phyloP scores from a whole-genome alignment of 2,888 invertebrate genomes.

The Lysandra bellargus region DNA sequence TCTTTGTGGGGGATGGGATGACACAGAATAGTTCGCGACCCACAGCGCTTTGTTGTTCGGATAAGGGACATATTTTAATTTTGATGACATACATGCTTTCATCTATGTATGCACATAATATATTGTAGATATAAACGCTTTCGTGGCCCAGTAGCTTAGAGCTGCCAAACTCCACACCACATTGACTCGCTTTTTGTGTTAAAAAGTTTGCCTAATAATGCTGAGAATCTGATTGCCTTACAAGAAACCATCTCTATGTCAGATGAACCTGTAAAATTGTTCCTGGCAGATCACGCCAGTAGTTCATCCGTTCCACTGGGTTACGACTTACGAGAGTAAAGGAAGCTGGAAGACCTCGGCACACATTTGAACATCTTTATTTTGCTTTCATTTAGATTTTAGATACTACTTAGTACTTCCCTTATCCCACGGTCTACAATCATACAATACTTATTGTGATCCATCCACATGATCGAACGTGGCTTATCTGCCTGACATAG shows the following conservation, averaged over 20 bases:
- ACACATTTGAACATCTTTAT: neutral
- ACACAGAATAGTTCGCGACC: constrained; percentile 20
- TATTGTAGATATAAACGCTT: no score
- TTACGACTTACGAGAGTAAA: no score
- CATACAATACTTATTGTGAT: constrained; percentile 3
- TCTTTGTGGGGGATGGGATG: constrained; percentile 45
- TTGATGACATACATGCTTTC: neutral
- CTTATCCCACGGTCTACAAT: neutral
- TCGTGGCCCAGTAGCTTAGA: no score
- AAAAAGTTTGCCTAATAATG: no score
- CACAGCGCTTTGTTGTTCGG: neutral
- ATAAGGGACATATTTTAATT: neutral
- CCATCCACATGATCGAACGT: neutral
- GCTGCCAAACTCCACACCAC: no score
- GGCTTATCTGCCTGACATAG: neutral
- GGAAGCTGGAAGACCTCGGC: neutral
- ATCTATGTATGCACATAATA: neutral
- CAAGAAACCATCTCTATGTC: no score
- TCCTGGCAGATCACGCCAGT: no score
- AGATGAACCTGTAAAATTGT: no score
- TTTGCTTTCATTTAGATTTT: neutral
- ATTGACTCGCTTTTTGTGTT: no score
- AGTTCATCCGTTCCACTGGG: no score
- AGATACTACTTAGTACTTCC: neutral
- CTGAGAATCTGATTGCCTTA: no score